A percentile compares a stretch with the other conserved stretches of the same genome.
Conservation (phyloP, 1,140 invertebrate species). For the Harpegnathos saltator region DNA sequence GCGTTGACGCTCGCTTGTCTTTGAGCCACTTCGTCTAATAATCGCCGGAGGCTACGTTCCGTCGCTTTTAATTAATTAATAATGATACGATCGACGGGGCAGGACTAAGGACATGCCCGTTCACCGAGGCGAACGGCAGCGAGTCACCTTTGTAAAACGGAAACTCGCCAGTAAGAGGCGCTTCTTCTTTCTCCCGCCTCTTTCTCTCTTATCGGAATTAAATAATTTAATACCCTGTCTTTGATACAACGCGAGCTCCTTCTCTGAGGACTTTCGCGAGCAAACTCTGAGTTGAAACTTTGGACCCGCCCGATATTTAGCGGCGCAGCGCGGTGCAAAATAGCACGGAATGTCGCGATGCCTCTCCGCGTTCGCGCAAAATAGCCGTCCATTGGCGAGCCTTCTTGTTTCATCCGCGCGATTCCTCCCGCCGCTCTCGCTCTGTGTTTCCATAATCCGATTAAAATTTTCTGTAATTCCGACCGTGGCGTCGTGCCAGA, state of each 20-base stretch:
- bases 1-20: slow-evolving; percentile 16
- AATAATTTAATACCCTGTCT: slow-evolving; percentile 61
- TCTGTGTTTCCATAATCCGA: slow-evolving; percentile 33
- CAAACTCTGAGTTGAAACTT: slow-evolving; percentile 65
- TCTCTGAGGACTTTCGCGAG: slow-evolving; percentile 15
- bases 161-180: slow-evolving; percentile 14
- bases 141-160: slow-evolving; percentile 33
- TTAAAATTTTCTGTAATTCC: slow-evolving; percentile 43
- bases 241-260: slow-evolving; percentile 50
- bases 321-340: slow-evolving; percentile 23
- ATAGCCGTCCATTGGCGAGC: not conserved
- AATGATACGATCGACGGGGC: slow-evolving; percentile 35
- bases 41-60: not conserved
- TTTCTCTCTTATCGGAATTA: slow-evolving; percentile 65
- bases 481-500: not conserved
- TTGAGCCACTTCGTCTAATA: slow-evolving; percentile 33
- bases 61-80: slow-evolving; percentile 64
- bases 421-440: not conserved
- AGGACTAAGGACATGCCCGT: slow-evolving; percentile 10
- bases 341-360: slow-evolving; percentile 27
- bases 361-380: not conserved
- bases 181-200: too few relatives aligned
- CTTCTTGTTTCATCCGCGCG: slow-evolving; percentile 38
- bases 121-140: slow-evolving; percentile 15
- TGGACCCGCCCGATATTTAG: slow-evolving; percentile 35